Evolutionary conservation across 1,140 invertebrate species (phyloP).

Genomic region (Bursaphelenchus mucronatus): DNA sequence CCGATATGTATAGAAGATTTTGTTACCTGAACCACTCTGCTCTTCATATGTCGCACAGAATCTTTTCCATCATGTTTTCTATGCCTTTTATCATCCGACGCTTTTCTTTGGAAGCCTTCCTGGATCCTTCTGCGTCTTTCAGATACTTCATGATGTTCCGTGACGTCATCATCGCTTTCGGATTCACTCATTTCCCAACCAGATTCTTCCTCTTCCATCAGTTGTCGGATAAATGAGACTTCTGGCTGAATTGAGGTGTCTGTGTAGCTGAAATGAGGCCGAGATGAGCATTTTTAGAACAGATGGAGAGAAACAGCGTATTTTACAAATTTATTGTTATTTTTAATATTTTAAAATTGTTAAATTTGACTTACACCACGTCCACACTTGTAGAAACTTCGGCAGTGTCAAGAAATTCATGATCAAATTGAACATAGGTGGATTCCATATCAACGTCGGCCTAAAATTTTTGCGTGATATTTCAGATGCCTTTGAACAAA

Average conservation of each 20-base stretch:
- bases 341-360: too few species aligned
- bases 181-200: too few species aligned
- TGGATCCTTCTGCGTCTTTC: neutral
- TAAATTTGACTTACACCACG: conserved; percentile 13
- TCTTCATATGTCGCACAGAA: conserved; percentile 7
- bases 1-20: too few species aligned
- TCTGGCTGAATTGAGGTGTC: conserved; percentile 48
- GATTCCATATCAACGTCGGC: conserved; percentile 12
- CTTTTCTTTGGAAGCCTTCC: conserved; percentile 3
- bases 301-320: too few species aligned
- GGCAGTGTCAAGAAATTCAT: conserved; percentile 3
- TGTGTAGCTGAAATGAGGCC: conserved; percentile 15
- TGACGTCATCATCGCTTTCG: neutral
- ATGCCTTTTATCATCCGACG: conserved; percentile 12
- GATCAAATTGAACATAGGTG: conserved; percentile 18
- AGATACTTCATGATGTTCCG: neutral
- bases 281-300: neutral
- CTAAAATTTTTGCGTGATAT: too few species aligned
- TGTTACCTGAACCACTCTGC: conserved; percentile 1
- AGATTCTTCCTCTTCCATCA: conserved; percentile 28
- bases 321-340: too few species aligned
- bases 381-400: conserved; percentile 5
- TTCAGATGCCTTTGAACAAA: too few species aligned
- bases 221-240: conserved; percentile 43
- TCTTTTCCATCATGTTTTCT: neutral